A percentile compares a stretch with the other conserved stretches of the same genome.
These are phyloP conservation scores for Polydrusus tereticollis DNA, from an alignment of 2,888 invertebrate species.

Conservation along the genomic window DNA sequence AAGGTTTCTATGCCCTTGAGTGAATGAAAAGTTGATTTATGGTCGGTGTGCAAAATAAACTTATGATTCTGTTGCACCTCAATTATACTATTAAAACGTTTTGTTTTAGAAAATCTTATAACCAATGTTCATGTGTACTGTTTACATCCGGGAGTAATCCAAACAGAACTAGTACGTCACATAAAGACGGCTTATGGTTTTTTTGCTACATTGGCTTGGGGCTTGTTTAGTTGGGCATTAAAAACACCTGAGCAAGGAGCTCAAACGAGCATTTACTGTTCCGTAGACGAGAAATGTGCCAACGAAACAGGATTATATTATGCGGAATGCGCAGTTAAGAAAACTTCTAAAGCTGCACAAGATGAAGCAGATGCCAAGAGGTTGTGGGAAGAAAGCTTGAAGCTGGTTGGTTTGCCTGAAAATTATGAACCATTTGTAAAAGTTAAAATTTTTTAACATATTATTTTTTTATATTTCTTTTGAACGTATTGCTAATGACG, in stretches of 20 bases:
- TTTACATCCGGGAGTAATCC: constrained; percentile 81
- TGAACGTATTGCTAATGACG: too few relatives aligned
- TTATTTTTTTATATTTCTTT: too few relatives aligned
- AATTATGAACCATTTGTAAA: constrained; percentile 66
- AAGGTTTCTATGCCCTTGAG: too few relatives aligned
- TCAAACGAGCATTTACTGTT: constrained; percentile 81
- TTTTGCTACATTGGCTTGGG: constrained; percentile 50
- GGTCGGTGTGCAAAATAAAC: too few relatives aligned
- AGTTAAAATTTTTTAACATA: constrained; percentile 7
- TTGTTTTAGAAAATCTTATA: constrained; percentile 59
- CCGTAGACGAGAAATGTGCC: constrained; percentile 75
- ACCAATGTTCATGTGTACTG: constrained; percentile 76
- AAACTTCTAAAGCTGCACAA: constrained; percentile 69
- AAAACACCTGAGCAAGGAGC: constrained; percentile 70
- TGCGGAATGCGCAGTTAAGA: constrained; percentile 72
- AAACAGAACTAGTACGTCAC: constrained; percentile 81
- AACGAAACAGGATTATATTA: constrained; percentile 72
- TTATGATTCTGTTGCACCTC: too few relatives aligned
- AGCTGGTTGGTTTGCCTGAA: constrained; percentile 68
- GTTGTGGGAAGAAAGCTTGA: constrained; percentile 75
- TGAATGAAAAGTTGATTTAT: too few relatives aligned
- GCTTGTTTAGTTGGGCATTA: constrained; percentile 22
- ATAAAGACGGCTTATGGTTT: constrained; percentile 66
- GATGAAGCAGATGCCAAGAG: constrained; percentile 70
- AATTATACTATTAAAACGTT: too few relatives aligned